Evolutionary conservation across 2,888 invertebrate species (phyloP).

Genomic region (Actias luna): DNA sequence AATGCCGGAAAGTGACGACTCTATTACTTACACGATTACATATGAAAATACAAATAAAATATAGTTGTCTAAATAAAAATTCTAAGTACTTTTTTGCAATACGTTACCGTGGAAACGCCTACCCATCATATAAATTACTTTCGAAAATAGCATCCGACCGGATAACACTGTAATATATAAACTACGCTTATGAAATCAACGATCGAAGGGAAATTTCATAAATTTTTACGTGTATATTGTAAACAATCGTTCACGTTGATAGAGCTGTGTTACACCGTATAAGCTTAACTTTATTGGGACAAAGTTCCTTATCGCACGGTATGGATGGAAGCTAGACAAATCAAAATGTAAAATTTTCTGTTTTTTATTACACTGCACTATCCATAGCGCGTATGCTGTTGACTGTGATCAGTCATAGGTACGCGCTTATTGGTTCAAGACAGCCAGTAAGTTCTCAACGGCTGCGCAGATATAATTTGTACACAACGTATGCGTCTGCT

Average conservation of each 20-base stretch:
- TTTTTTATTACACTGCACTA: too few relatives aligned
- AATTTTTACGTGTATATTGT: slow-evolving; percentile 23
- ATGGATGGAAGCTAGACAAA: too few relatives aligned
- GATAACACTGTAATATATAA: slow-evolving; percentile 9
- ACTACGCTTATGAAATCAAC: slow-evolving; percentile 16
- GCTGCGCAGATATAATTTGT: too few relatives aligned
- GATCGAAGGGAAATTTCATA: slow-evolving; percentile 33
- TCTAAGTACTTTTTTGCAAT: not conserved
- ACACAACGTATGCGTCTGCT: too few relatives aligned
- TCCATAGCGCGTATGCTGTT: too few relatives aligned
- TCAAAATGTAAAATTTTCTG: too few relatives aligned
- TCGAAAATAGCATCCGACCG: slow-evolving; percentile 12
- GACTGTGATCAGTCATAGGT: too few relatives aligned
- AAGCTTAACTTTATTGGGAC: slow-evolving; percentile 19
- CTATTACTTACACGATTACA: too few relatives aligned
- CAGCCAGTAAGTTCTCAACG: too few relatives aligned
- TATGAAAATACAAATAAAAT: not conserved
- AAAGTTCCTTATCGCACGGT: too few relatives aligned
- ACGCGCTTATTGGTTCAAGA: too few relatives aligned
- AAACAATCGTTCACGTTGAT: slow-evolving; percentile 19
- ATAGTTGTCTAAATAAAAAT: slow-evolving; percentile 7
- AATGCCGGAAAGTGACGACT: too few relatives aligned
- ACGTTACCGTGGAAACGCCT: slow-evolving; percentile 15
- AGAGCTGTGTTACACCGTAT: not conserved
- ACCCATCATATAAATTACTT: slow-evolving; percentile 18